Base-by-base conservation (phyloP, 1,140 invertebrate genomes). In the Polyergus mexicanus region DNA sequence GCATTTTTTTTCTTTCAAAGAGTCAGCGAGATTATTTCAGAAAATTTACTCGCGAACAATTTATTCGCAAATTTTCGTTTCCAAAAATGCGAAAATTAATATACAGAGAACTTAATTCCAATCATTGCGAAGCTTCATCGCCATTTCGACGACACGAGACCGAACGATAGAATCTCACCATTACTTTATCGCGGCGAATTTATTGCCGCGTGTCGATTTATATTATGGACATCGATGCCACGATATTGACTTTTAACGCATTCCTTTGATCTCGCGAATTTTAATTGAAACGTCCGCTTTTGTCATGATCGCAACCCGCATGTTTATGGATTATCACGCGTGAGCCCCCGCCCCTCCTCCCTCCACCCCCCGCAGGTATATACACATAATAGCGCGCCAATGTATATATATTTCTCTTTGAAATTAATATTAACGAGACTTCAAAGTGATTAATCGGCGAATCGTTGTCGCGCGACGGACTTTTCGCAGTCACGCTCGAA, bases 351-450 rank as follows among this genome's bases (percentile, higher is more conserved):
- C 32, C 3, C 32, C 32, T 1, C 35, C 3, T 7, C 35, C 41
- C 41, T 41, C 32, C 32, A 2, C 41, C 11, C 63, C 1, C 4
- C n/a, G 66, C 65, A 7, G 19, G 4, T 72, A 56, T 35, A 69
- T 47, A 47, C 44, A 44, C 44, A 47, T 51, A 51, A 51, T 80
- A 80, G 56, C 56, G 19, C 38, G 54, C 25, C 68, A 47, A 54
- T 77, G 13, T 63, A 51, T 19, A 51, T 19, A 51, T 47, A 83
- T 74, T 76, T 84, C 81, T 65, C 81, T 77, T 77, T 54, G 41
- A 84, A 54, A 77, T 77, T 75, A 75, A 77, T 77, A 84, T 84
- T 84, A 84, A 84, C 25, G 81, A 77, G 22, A 56, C 35, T 58
- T 84, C 58, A 10, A 28, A 13, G 44, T 84, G 81, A 84, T 84